Evolutionary conservation across 2,797 vertebrate genomes (phyloP).

Genomic region (Emys orbicularis): DNA sequence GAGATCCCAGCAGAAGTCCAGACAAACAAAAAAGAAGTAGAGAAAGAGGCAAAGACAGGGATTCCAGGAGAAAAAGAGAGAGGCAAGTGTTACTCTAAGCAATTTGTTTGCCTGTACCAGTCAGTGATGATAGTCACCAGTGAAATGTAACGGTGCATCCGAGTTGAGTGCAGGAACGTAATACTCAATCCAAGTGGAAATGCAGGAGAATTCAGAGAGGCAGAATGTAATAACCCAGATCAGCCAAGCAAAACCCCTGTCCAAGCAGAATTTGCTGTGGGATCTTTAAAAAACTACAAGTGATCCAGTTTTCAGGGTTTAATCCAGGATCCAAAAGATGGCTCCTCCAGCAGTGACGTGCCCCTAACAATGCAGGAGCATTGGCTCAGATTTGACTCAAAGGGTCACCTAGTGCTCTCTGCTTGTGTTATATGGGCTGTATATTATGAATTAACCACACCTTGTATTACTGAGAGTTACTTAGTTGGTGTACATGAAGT

Average conservation of each 20-base stretch:
- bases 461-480: background rate
- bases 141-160: fast-evolving
- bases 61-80: constrained; percentile 81
- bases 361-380: fast-evolving
- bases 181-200: background rate
- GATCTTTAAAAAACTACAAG: no score
- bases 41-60: constrained; percentile 82
- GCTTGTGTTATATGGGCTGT: background rate
- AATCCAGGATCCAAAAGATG: background rate
- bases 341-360: fast-evolving
- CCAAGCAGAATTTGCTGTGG: no score
- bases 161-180: background rate
- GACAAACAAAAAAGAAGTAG: constrained; percentile 80
- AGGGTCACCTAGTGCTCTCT: background rate
- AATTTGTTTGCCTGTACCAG: background rate
- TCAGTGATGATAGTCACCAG: background rate
- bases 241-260: no score
- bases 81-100: constrained; percentile 78
- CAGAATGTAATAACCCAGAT: no score
- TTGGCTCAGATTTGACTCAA: background rate
- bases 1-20: constrained; percentile 82
- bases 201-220: background rate
- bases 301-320: no score
- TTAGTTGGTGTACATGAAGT: background rate
- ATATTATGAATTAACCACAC: background rate